Conservation (phyloP, 2,888 invertebrate genomes). For the Lobophora halterata region DNA sequence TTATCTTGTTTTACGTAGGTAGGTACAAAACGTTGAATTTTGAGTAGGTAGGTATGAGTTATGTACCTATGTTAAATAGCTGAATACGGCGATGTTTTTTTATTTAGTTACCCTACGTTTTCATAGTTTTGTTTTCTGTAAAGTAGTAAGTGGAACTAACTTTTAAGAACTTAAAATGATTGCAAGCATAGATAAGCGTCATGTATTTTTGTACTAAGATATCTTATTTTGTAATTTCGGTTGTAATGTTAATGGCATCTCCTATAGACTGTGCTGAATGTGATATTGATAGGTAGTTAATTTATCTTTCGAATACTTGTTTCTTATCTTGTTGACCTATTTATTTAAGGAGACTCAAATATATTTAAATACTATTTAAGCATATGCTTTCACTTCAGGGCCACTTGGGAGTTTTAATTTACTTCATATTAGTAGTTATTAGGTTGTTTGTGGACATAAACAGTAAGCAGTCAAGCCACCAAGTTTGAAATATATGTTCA, state of each 20-base stretch:
- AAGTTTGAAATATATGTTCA: not conserved
- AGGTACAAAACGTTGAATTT: too few relatives aligned
- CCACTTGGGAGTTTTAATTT: conserved; percentile 1
- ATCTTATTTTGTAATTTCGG: conserved; percentile 43
- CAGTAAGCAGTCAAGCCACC: not conserved
- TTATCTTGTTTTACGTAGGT: too few relatives aligned
- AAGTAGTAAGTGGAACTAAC: conserved; percentile 8
- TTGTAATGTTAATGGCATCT: conserved; percentile 55
- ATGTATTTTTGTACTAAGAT: conserved; percentile 45
- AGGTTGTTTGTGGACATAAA: not conserved
- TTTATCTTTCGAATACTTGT: conserved; percentile 41
- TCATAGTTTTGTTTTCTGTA: conserved; percentile 3
- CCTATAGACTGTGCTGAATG: conserved; percentile 63
- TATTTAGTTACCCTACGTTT: not conserved
- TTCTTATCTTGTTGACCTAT: conserved; percentile 24
- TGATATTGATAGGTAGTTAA: conserved; percentile 58
- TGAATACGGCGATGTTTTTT: not conserved
- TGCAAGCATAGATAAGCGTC: conserved; percentile 23
- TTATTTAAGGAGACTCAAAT: conserved; percentile 20
- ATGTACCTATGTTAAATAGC: conserved; percentile 1
- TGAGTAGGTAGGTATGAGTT: too few relatives aligned
- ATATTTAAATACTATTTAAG: conserved; percentile 17
- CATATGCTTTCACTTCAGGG: conserved; percentile 8
- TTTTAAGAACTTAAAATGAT: conserved; percentile 21
- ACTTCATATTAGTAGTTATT: conserved; percentile 1